These are phyloP conservation scores for Salticus scenicus DNA, from an alignment of 2,888 invertebrate genomes.

Conservation along the genomic window DNA sequence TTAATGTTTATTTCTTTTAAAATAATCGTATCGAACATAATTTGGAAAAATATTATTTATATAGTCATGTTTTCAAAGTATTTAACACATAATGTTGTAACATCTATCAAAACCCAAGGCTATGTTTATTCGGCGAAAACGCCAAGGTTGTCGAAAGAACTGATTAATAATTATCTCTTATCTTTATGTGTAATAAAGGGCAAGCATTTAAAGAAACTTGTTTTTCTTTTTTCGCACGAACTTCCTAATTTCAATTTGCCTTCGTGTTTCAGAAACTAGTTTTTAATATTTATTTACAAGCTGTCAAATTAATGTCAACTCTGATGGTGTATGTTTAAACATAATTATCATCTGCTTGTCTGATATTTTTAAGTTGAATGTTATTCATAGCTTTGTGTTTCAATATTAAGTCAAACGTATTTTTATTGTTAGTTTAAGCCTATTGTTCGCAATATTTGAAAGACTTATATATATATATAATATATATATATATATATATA, in stretches of 20 bases:
- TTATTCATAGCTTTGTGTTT: no score
- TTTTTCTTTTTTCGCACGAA: background rate
- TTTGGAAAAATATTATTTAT: background rate
- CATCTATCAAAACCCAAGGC: background rate
- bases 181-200: background rate
- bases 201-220: background rate
- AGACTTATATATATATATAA: no score
- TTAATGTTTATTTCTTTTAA: no score
- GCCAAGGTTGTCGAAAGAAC: background rate
- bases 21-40: no score
- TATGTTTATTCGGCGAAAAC: background rate
- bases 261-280: background rate
- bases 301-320: no score
- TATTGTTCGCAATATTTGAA: no score
- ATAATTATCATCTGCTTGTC: no score
- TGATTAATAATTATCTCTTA: background rate
- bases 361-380: no score
- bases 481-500: no score
- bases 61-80: background rate
- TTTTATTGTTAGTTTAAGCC: no score
- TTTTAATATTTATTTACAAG: background rate
- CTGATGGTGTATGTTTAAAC: no score
- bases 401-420: no score
- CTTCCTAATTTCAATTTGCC: background rate
- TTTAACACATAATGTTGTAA: background rate